These are phyloP conservation scores for Sardinella longiceps DNA, from an alignment of 2,797 vertebrate genomes.

Conservation along the genomic window DNA sequence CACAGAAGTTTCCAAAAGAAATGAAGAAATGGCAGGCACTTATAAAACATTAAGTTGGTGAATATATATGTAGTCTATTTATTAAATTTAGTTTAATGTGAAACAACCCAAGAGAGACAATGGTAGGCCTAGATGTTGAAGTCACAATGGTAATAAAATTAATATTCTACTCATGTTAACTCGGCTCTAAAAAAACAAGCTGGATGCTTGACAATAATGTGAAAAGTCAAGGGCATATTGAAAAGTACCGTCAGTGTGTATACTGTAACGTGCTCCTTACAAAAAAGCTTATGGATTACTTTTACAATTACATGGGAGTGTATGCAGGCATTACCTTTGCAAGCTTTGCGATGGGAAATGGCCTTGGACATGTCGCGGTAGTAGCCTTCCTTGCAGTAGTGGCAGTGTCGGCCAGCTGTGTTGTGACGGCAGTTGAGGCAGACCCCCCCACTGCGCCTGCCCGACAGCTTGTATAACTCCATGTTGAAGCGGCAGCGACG, in stretches of 20 bases:
- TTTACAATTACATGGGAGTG: no score
- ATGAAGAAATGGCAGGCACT: background rate
- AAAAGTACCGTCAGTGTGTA: no score
- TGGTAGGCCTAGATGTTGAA: no score
- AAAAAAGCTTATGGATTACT: no score
- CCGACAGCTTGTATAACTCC: slow-evolving; percentile 97
- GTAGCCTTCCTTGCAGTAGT: slow-evolving; percentile 98
- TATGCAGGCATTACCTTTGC: slow-evolving; percentile 83
- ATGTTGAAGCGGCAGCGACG: slow-evolving; percentile 98
- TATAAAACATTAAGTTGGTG: background rate
- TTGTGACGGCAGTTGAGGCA: slow-evolving; percentile 98
- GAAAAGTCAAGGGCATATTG: no score
- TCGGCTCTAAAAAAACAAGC: no score
- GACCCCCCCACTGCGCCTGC: slow-evolving; percentile 92
- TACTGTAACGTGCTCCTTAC: no score
- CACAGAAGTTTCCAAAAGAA: background rate
- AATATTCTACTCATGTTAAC: no score
- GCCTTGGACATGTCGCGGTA: slow-evolving; percentile 96
- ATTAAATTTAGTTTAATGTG: background rate
- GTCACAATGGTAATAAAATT: no score
- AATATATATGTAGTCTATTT: no score
- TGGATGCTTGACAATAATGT: no score
- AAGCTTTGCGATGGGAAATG: slow-evolving; percentile 93
- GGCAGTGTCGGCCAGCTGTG: slow-evolving; percentile 94
- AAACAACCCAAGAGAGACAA: background rate